Percentiles rank a stretch among this genome's conserved stretches.
These are phyloP conservation scores for Hirtodrosophila trivittata DNA, from an alignment of 2,888 invertebrate genomes.

Conservation along the genomic window DNA sequence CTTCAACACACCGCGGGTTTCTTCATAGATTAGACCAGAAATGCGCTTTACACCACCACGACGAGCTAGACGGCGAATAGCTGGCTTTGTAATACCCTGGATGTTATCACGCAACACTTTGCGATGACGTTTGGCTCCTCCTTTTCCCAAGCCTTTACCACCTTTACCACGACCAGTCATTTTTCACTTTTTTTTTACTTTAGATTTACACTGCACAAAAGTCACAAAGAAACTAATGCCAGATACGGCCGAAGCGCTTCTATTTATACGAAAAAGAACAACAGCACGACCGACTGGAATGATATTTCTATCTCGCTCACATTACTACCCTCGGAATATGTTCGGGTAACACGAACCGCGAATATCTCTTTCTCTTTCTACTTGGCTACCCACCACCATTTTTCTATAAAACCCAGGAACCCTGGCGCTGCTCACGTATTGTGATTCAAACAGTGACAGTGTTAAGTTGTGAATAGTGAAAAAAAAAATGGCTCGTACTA, in stretches of 20 bases:
- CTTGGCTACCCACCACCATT: background rate
- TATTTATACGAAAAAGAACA: background rate
- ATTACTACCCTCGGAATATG: background rate
- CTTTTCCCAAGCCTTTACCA: slow-evolving; percentile 85
- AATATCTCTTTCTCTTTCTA: too few relatives aligned
- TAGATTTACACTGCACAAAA: slow-evolving; percentile 14
- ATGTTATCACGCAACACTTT: slow-evolving; percentile 91
- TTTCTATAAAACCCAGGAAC: slow-evolving; percentile 8
- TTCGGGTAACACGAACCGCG: background rate
- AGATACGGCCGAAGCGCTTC: background rate
- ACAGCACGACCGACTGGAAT: background rate
- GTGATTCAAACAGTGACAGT: slow-evolving; percentile 8
- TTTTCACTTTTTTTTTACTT: slow-evolving; percentile 81
- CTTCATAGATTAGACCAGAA: slow-evolving; percentile 91
- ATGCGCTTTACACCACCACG: slow-evolving; percentile 89
- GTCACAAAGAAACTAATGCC: background rate
- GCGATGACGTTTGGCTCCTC: slow-evolving; percentile 91
- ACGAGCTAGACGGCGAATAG: slow-evolving; percentile 89
- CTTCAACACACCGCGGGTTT: slow-evolving; percentile 90
- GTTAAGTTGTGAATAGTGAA: slow-evolving; percentile 3
- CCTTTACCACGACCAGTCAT: slow-evolving; percentile 92
- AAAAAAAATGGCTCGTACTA: slow-evolving; percentile 12
- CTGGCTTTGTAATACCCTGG: slow-evolving; percentile 91
- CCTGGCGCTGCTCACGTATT: too few relatives aligned
- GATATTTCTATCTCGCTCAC: slow-evolving; percentile 4